Evolutionary conservation across 1,140 invertebrate species (phyloP).

Genomic region (Choristoneura fumiferana): DNA sequence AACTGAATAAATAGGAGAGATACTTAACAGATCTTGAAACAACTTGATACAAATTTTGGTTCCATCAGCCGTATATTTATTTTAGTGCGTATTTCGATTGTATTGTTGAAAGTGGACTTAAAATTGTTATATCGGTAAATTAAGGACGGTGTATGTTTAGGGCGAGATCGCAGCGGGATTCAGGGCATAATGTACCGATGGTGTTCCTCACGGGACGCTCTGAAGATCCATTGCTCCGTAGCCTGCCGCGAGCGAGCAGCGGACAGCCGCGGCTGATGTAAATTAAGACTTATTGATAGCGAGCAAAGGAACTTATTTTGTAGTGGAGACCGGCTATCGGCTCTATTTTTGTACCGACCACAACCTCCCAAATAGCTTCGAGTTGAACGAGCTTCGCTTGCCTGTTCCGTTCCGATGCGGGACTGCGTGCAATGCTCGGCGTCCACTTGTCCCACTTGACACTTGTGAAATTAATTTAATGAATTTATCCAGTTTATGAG

Average conservation of each 20-base stretch:
- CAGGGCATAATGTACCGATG: too few relatives aligned
- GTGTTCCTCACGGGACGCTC: too few relatives aligned
- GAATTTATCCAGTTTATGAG: not conserved
- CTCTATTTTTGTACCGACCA: constrained; percentile 60
- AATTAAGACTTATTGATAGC: constrained; percentile 51
- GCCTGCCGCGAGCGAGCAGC: too few relatives aligned
- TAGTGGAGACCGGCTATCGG: constrained; percentile 35
- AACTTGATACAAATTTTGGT: too few relatives aligned
- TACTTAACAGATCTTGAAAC: too few relatives aligned
- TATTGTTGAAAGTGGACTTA: constrained; percentile 10
- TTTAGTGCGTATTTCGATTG: constrained; percentile 3
- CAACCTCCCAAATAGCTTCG: constrained; percentile 14
- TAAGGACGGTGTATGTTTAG: constrained; percentile 10
- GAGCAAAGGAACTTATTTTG: constrained; percentile 41
- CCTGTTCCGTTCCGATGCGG: not conserved
- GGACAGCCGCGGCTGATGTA: constrained; percentile 7
- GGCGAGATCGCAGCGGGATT: too few relatives aligned
- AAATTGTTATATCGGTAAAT: constrained; percentile 16
- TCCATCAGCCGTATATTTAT: constrained; percentile 4
- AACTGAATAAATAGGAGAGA: too few relatives aligned
- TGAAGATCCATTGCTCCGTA: too few relatives aligned
- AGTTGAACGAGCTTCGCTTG: not conserved
- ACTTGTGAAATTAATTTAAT: not conserved
- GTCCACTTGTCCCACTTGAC: not conserved
- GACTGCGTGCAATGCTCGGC: not conserved